A percentile compares a stretch with the other conserved stretches of the same genome.
Evolutionary conservation across 2,113 vertebrate genomes (phyloP).

Genomic region (Cepphus grylle): DNA sequence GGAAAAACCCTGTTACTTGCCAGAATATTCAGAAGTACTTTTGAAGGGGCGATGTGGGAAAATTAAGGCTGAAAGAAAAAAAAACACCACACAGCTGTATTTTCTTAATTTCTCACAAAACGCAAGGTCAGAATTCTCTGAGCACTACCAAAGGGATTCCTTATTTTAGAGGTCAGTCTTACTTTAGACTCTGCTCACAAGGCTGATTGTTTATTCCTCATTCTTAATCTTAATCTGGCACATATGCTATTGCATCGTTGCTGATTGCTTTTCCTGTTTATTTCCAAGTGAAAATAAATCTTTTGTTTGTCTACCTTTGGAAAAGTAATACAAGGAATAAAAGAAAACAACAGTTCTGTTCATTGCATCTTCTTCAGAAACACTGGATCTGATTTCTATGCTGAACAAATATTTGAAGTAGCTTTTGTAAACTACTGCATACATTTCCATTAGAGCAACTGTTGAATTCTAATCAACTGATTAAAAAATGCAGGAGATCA

Average conservation of each 20-base stretch:
- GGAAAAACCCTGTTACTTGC: background rate
- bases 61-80: background rate
- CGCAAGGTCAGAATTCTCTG: background rate
- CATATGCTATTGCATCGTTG: fast-evolving
- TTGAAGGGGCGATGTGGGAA: background rate
- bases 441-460: background rate
- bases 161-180: background rate
- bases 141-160: background rate
- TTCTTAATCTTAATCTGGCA: background rate
- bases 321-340: background rate
- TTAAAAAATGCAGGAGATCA: background rate
- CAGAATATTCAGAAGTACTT: background rate
- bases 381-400: background rate
- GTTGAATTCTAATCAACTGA: background rate
- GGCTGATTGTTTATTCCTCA: background rate
- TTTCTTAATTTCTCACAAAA: background rate
- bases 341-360: background rate
- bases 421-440: background rate
- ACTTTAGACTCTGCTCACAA: background rate
- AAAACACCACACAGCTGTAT: fast-evolving
- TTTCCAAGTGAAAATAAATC: background rate
- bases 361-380: background rate
- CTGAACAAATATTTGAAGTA: background rate
- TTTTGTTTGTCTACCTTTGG: background rate
- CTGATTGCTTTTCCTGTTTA: background rate